Evolutionary conservation across 1,140 invertebrate species (phyloP), one percentile per base, ranked within the genome.

Genomic region (Bombus turneri): DNA sequence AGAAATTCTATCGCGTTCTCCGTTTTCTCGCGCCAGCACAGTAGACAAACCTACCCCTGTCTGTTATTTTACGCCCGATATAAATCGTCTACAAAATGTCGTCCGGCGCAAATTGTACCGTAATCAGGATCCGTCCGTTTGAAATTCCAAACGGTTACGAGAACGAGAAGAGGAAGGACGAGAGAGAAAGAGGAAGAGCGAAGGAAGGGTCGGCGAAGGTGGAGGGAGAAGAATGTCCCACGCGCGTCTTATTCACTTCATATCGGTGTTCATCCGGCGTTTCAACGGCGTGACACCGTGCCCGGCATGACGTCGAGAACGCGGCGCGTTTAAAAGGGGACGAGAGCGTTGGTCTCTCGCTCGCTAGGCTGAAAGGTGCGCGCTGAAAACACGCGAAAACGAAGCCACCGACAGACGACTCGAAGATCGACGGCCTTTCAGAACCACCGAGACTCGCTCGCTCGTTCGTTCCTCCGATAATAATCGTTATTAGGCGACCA

Each of bases 401-500:
- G 73, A 83, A 83, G 43, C 59, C 73, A 68, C 68, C 79, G 81
- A 75, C 69, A 59, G 81, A 75, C 69, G 72, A 18, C 39, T 64
- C 59, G n/a, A 79, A 66, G 57, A 82, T 69, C 75, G 66, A 84
- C 64, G 43, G 74, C 59, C 72, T 83, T 69, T 73, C 71, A 47
- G 71, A 74, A 28, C 47, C 9, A 59, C 69, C 43, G 31, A 1
- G 31, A 5, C 66, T 43, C 64, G 39, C 57, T 83, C 57, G 66
- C 31, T 74, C 41, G 72, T 47, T 77, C 66, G 25, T 69, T 71
- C 86, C 78, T 25, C 13, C 81, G 87, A 88, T 88, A 88, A 88
- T 86, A 47, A 81, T 73, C 75, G 75, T 68, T 76, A 86, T 89
- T 88, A 88, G 80, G 64, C 73, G 78, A 81, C 64, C 75, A 71